These are phyloP conservation scores for Scytalopus superciliaris DNA, from an alignment of 2,113 vertebrate genomes.

Conservation along the genomic window DNA sequence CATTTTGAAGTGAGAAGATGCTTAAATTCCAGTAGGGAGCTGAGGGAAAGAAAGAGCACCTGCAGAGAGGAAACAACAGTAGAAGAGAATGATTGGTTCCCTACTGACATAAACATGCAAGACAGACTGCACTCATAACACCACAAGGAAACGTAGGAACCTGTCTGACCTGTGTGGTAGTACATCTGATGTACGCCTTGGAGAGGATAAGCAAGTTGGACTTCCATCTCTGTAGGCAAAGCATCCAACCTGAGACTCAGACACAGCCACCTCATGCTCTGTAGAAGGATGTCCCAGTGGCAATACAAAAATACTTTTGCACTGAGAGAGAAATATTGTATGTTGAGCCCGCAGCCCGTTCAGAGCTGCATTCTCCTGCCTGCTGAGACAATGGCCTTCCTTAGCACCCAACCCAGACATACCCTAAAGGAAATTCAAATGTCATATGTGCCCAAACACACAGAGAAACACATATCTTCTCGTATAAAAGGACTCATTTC, in stretches of 20 bases:
- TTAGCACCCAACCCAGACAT: background rate
- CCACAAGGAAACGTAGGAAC: fast-evolving
- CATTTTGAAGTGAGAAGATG: background rate
- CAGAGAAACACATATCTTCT: background rate
- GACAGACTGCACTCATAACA: background rate
- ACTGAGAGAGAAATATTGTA: background rate
- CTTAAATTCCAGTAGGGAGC: background rate
- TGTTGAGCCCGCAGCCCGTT: background rate
- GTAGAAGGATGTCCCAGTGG: background rate
- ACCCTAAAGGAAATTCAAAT: background rate
- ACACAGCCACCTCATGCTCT: background rate
- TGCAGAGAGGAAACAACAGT: background rate
- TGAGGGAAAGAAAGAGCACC: background rate
- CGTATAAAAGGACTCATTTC: background rate
- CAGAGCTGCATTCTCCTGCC: background rate
- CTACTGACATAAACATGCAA: background rate
- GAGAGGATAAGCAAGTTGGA: background rate
- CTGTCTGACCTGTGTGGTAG: background rate
- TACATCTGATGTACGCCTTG: background rate
- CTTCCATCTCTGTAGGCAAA: background rate
- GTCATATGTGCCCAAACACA: background rate
- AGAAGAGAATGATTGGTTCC: background rate
- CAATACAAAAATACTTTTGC: background rate
- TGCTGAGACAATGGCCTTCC: background rate
- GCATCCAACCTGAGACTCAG: background rate